Percentiles rank a stretch among this genome's conserved stretches.
Evolutionary conservation across 2,113 vertebrate genomes (phyloP).

Genomic region (Lophura nycthemera): DNA sequence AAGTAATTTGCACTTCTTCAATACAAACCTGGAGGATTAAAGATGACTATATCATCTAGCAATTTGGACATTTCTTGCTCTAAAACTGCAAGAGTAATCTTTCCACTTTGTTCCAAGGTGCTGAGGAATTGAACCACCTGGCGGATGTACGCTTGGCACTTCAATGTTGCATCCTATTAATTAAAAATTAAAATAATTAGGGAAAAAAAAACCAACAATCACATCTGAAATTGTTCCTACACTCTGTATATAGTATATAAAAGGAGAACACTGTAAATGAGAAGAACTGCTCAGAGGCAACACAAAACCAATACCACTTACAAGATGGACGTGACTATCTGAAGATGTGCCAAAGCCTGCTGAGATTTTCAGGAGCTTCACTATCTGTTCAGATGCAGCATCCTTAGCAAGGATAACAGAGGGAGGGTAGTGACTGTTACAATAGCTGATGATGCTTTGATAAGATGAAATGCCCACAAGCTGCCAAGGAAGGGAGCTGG

Average conservation of each 20-base stretch:
- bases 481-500: conserved; percentile 91
- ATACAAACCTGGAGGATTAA: conserved; percentile 90
- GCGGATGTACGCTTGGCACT: conserved; percentile 81
- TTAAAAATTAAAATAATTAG: neutral
- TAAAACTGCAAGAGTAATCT: conserved; percentile 84
- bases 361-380: conserved; percentile 88
- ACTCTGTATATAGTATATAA: accelerated
- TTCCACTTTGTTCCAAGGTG: conserved; percentile 88
- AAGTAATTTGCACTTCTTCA: neutral
- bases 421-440: conserved; percentile 91
- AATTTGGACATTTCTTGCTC: conserved; percentile 90
- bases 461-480: conserved; percentile 89
- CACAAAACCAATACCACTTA: conserved; percentile 68
- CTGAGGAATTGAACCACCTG: conserved; percentile 88
- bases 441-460: conserved; percentile 88
- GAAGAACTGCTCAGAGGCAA: neutral
- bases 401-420: conserved; percentile 86
- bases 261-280: neutral
- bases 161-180: conserved; percentile 84
- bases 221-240: neutral
- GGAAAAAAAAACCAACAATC: too few relatives aligned
- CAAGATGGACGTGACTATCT: conserved; percentile 81
- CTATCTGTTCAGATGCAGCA: conserved; percentile 81
- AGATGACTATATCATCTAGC: conserved; percentile 88
- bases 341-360: conserved; percentile 86